Conservation (phyloP, 2,113 vertebrate species). For the Hippoglossus stenolepis region DNA sequence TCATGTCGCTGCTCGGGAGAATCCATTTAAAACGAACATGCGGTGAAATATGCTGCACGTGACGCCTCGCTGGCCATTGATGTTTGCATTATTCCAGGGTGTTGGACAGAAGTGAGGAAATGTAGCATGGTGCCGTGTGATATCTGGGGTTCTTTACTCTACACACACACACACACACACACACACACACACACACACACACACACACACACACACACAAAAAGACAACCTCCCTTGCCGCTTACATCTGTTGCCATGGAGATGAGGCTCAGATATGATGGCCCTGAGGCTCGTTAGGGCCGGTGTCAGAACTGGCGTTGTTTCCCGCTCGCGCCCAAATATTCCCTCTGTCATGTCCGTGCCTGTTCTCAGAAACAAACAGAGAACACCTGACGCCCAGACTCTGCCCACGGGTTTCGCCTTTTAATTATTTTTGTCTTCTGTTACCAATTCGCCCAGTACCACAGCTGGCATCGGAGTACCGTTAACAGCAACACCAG, state of each 20-base stretch:
- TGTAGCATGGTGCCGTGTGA: conserved; percentile 9
- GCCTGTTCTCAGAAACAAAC: conserved; percentile 10
- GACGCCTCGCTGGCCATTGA: conserved; percentile 12
- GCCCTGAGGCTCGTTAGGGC: conserved; percentile 64
- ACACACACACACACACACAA: not conserved
- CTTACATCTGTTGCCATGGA: conserved; percentile 68
- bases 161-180: conserved; percentile 2
- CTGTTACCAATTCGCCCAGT: conserved; percentile 36
- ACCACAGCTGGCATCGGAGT: conserved; percentile 51
- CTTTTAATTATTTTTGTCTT: not conserved
- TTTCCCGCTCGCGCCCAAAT: conserved; percentile 33
- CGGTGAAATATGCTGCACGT: conserved; percentile 4
- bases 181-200: not conserved
- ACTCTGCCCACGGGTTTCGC: not conserved
- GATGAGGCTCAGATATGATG: conserved; percentile 47
- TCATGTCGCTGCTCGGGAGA: conserved; percentile 50
- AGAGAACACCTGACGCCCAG: conserved; percentile 23
- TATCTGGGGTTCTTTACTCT: conserved; percentile 11
- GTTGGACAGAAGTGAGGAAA: conserved; percentile 24
- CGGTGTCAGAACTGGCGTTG: conserved; percentile 56
- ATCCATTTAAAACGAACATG: conserved; percentile 38
- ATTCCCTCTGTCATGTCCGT: conserved; percentile 13
- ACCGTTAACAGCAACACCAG: conserved; percentile 32
- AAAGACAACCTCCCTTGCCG: conserved; percentile 16
- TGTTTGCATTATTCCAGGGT: conserved; percentile 42